Base-by-base conservation (phyloP, 2,797 vertebrate genomes). In the Diplodus puntazzo region DNA sequence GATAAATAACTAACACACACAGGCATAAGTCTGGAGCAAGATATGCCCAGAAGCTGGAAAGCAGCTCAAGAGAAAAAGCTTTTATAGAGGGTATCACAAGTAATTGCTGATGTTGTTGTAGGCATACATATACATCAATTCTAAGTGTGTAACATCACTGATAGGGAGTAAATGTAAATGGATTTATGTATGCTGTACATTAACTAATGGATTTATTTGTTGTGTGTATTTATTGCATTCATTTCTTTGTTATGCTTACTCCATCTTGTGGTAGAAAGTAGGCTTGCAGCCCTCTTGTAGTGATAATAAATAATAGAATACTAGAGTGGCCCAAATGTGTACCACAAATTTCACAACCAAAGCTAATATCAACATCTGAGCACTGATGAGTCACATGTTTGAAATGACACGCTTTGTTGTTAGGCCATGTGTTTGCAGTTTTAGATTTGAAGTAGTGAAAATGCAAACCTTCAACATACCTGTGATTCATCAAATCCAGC, bases 211-310 rank as follows among this genome's bases (percentile, higher is more conserved):
- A 20, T 63, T 5, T 18, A 48, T 25, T 20, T 23, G 10, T 0
- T 63, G 16, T 27, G n/a, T 53, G 50, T 23, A 53, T 21, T 23
- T 25, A 12, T 53, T 10, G 39, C 10, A 39, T 39, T 8, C 8
- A 12, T 50, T 54, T 42, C 20, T 16, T 48, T 68, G 81, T 21
- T 13, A 16, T 16, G 45, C 50, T 75, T 21, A 17, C 89, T 75
- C 92, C 91, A 84, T 81, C 92, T 92, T 67, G 85, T 92, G 91
- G 88, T 71, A 11, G 13, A 27, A 64, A 59, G 25, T 0, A 18
- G 30, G 3, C 1, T 43, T 25, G 65, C 70, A 80, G 18, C 2
- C 13, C 7, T 21, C 13, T 2, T 27, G 13, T 30, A 13, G 52
- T 21, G 20, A n/a, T 14, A 39, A 12, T 46, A 57, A 64, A 25